Conservation (phyloP, 2,888 invertebrate species). For the Bhutanitis thaidina region DNA sequence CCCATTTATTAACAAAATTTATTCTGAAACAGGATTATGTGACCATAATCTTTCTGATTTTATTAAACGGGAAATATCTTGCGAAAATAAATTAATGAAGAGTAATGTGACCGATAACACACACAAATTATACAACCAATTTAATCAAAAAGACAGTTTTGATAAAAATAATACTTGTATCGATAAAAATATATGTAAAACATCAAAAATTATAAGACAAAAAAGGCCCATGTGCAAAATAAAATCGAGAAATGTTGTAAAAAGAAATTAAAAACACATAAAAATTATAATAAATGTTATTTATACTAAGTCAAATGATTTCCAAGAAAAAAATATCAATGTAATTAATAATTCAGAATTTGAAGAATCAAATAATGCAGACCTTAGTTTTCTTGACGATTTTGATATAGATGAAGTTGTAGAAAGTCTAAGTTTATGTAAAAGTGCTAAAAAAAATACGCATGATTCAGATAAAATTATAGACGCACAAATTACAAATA, state of each 20-base stretch:
- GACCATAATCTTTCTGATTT: neutral
- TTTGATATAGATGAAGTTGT: conserved; percentile 60
- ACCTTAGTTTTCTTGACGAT: conserved; percentile 59
- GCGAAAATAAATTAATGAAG: neutral
- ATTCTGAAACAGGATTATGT: neutral
- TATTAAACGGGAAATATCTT: neutral
- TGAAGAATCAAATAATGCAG: conserved; percentile 28
- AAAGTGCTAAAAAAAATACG: conserved; percentile 2
- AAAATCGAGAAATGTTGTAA: neutral
- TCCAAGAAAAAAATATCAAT: conserved; percentile 22
- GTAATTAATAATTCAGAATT: conserved; percentile 24
- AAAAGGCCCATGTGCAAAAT: neutral
- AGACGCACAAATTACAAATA: neutral
- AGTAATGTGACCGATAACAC: no score
- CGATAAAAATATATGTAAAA: neutral
- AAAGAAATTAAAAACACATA: conserved; percentile 21
- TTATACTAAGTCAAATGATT: conserved; percentile 25
- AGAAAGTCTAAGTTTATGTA: conserved; percentile 33
- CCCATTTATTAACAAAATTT: neutral
- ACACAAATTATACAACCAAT: neutral
- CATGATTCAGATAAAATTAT: neutral
- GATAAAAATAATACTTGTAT: neutral
- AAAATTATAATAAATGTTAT: conserved; percentile 47
- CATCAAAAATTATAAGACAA: neutral
- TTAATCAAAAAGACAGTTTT: neutral